Base-by-base conservation (phyloP, 2,888 invertebrate genomes). In the Troilus luridus region DNA sequence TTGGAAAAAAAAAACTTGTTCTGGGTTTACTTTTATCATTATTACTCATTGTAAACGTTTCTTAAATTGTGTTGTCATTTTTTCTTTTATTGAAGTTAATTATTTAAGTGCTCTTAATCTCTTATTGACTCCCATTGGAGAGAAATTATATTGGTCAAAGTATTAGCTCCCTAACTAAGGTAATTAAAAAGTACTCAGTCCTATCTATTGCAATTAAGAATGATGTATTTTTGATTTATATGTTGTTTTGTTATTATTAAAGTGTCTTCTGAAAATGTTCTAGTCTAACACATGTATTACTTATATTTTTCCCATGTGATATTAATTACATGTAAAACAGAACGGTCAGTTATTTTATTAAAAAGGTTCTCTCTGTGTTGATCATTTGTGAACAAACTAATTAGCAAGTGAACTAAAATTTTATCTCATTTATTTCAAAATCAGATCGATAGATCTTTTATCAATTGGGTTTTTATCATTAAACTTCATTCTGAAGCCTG, bases 181-280 rank as follows among this genome's bases (percentile, higher is more conserved):
- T 85, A 85, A 85, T 85, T 85, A 85, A 85, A 85, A 85, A 85
- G 85, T 58, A 85, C 56, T 85, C 56, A 85, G 58, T 56, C 56
- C 85, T 85, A 85, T 85, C 56, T 85, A 85, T 12, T 17, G 85
- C 85, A 85, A 85, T 85, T 85, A n/a, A 58, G 85, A 85, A n/a
- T n/a, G 56, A 56, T 85, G 85, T 85, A 85, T 56, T 85, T 85
- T 56, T 58, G n/a, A 85, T 56, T 85, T 11, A 56, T 56, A 56
- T 19, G 11, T 81, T 81, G 77, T 81, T 54, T 3, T 19, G 17
- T 21, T 54, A 41, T 58, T n/a, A 85, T 85, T 54, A 56, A 41
- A 54, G n/a, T 58, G 12, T 85, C 56, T 58, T 85, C 12, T n/a
- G 12, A 12, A 58, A 56, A n/a, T 56, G 54, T 54, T 85, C 10